phyloP scores from a whole-genome alignment of 35 echinoderm and acorn worm genomes.

The Heliocidaris tuberculata region DNA sequence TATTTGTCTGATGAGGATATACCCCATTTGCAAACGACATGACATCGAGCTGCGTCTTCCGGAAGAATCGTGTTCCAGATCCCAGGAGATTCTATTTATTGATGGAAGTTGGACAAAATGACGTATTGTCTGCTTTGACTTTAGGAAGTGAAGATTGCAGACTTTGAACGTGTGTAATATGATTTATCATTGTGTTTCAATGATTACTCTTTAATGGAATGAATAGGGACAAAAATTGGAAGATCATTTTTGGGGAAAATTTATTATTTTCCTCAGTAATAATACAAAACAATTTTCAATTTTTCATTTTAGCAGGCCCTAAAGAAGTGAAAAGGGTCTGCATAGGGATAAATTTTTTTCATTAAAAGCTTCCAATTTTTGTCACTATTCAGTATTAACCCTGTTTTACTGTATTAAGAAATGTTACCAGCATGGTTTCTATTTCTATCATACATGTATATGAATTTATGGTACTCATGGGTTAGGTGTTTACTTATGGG shows the following conservation, averaged over 20 bases:
- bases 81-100: neutral
- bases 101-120: neutral
- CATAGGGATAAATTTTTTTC: too few relatives aligned
- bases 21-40: constrained; percentile 22
- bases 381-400: too few relatives aligned
- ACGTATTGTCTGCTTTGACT: neutral
- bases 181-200: neutral
- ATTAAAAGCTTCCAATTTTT: too few relatives aligned
- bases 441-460: too few relatives aligned
- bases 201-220: neutral
- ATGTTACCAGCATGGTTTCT: too few relatives aligned
- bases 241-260: neutral
- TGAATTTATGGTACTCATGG: too few relatives aligned
- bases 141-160: neutral
- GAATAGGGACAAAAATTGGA: neutral
- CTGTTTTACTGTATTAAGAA: too few relatives aligned
- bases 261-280: neutral
- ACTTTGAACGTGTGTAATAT: neutral
- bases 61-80: neutral
- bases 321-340: too few relatives aligned
- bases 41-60: neutral
- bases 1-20: neutral
- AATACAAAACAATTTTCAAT: too few relatives aligned
- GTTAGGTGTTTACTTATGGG: too few relatives aligned
- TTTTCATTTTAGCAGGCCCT: too few relatives aligned